Evolutionary conservation across 2,113 vertebrate genomes (phyloP), one percentile per base, ranked within the genome.

Genomic region (Tor tambroides): DNA sequence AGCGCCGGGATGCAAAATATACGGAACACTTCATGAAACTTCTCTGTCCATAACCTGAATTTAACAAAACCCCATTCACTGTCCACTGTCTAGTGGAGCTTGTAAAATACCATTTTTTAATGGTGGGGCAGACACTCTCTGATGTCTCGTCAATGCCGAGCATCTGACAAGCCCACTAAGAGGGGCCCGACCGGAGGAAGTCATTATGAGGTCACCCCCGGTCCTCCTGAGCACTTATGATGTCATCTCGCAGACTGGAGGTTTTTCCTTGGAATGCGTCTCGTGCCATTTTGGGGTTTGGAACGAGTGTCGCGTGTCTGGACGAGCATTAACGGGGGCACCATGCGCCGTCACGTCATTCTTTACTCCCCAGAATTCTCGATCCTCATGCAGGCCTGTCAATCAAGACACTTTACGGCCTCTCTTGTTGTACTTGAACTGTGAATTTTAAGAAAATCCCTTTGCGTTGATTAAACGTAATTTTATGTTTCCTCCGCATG

Each of bases 201-300:
- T 90, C 83, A 88, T 83, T 82, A 89, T 87, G 83, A 87, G 90
- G 86, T 90, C 90, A 87, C 17, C 35, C 4, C 84, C 79, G 41
- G 84, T 86, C 76, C 59, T 26, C 84, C 76, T 26, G 35, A 88
- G 49, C 76, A 78, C 26, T 30, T 78, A 61, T 80, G 78, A 80
- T n/a, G 51, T 63, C 78, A 63, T 63, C 78, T 80, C 12, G 26
- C 30, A 80, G 56, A 63, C 72, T 11, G 83, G 19, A 32, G 54
- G 46, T 86, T 86, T 79, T 32, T 61, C 51, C 51, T 80, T 26
- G 72, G 86, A 86, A 77, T 76, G 77, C 21, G 23, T 86, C 72
- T 77, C 6, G 30, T 85, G 88, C 84, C 90, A 81, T 75, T 88
- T 91, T 79, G 69, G 38, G 85, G 80, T 51, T 28, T 84, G 83